Evolutionary conservation across 2,797 vertebrate species (phyloP).

Genomic region (Onychomys arenicola): DNA sequence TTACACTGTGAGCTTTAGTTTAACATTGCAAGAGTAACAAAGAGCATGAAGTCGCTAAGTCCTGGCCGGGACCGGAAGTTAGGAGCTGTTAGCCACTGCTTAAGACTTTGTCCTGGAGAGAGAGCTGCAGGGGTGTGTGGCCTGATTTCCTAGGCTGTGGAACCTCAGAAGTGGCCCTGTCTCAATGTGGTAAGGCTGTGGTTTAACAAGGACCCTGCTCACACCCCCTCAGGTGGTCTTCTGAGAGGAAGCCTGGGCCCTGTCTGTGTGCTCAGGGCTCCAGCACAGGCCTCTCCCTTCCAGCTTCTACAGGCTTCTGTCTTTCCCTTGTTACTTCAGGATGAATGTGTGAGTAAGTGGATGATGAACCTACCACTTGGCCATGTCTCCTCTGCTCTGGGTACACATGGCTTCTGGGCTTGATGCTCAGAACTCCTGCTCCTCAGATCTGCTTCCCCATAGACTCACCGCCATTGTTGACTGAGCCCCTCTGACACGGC

Average conservation of each 20-base stretch:
- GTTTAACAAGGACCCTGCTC: background rate
- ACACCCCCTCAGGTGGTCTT: background rate
- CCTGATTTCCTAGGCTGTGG: background rate
- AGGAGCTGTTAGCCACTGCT: background rate
- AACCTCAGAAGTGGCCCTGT: background rate
- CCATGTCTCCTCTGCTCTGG: background rate
- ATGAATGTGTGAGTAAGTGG: background rate
- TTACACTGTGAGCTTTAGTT: background rate
- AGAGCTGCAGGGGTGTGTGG: background rate
- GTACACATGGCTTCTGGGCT: background rate
- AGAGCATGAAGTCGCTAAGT: background rate
- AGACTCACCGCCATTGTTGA: background rate
- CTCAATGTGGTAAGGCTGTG: background rate
- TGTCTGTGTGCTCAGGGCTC: background rate
- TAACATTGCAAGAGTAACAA: background rate
- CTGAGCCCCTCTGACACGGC: background rate
- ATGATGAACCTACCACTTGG: background rate
- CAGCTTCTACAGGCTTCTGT: background rate
- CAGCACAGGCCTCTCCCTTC: too few relatives aligned
- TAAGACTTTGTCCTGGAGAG: background rate
- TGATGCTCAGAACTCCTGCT: background rate
- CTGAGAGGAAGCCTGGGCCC: background rate
- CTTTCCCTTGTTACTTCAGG: background rate
- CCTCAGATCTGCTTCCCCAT: background rate
- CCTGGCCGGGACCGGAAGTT: background rate